Evolutionary conservation across 2,113 vertebrate species (phyloP), one percentile per base, ranked within the genome.

Genomic region (Eretmochelys imbricata): DNA sequence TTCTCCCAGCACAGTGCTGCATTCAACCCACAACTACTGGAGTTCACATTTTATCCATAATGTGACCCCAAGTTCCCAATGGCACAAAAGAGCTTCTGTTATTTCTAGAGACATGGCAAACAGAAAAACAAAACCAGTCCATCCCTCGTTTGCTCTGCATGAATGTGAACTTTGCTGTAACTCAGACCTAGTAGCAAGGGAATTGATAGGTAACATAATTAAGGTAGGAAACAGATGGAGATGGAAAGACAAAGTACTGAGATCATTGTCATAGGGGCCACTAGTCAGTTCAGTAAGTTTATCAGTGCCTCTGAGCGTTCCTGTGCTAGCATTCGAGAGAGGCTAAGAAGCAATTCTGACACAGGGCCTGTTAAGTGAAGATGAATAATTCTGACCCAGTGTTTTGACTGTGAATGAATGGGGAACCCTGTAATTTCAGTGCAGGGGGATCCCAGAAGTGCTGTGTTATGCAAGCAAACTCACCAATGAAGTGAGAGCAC

Each of bases 371-470:
- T 92, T 94, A 69, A 69, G 65, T n/a, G 35, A 91, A 94, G 93
- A 79, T 96, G 94, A 94, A 91, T 95, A 84, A 89, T 93, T 51
- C 92, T 92, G 35, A 20, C 65, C 19, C 65, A n/a, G 65, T 20
- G 79, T 92, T 94, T 96, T 96, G 87, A 83, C 85, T 91, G 3
- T 75, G 91, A 95, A 89, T 91, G 88, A 96, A 88, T 0, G 3
- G 85, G 84, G n/a, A 79, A 92, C 86, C 89, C 88, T 96, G 95
- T 92, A 89, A 22, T 94, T 96, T 88, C 96, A 95, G 50, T 5
- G 57, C 90, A 89, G 42, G 82, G 82, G 48, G 96, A 89, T 95
- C 93, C 95, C 93, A 91, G 49, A 0, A 49, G 78, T 95, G 94
- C 57, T 96, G 38, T 86, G 62, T 76, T 94, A 90, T 88, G 89